phyloP scores from a whole-genome alignment of 2,797 vertebrate species.

The Orientallactaga sibirica region DNA sequence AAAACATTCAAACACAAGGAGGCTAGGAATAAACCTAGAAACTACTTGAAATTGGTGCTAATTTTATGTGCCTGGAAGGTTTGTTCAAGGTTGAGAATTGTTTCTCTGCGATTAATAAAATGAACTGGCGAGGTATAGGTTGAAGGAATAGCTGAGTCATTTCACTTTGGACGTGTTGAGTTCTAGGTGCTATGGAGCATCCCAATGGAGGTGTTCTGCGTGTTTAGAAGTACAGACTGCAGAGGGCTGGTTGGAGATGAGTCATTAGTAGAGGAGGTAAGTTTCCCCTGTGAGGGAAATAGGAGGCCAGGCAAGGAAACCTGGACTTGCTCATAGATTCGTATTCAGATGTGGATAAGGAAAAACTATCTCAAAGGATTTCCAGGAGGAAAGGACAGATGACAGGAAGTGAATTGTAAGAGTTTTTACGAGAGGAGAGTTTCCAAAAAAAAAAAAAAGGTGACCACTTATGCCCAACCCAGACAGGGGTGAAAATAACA shows the following conservation, averaged over 20 bases:
- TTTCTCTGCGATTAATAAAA: not conserved
- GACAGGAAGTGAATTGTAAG: not conserved
- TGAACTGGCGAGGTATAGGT: not conserved
- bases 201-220: not conserved
- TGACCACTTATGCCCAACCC: not conserved
- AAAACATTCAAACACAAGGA: not conserved
- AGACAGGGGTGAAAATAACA: not conserved
- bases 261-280: not conserved
- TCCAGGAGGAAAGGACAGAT: constrained; percentile 3
- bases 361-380: not conserved
- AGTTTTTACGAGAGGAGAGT: not conserved
- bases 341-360: not conserved
- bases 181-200: not conserved
- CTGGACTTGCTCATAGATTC: not conserved
- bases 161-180: not conserved
- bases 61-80: not conserved
- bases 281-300: not conserved
- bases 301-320: not conserved
- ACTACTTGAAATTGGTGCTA: not conserved
- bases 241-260: not conserved
- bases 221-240: not conserved
- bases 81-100: constrained; percentile 27
- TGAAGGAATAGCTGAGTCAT: not conserved
- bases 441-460: not conserved
- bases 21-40: not conserved